Conservation (phyloP, 1,140 invertebrate species). For the Orius insidiosus region DNA sequence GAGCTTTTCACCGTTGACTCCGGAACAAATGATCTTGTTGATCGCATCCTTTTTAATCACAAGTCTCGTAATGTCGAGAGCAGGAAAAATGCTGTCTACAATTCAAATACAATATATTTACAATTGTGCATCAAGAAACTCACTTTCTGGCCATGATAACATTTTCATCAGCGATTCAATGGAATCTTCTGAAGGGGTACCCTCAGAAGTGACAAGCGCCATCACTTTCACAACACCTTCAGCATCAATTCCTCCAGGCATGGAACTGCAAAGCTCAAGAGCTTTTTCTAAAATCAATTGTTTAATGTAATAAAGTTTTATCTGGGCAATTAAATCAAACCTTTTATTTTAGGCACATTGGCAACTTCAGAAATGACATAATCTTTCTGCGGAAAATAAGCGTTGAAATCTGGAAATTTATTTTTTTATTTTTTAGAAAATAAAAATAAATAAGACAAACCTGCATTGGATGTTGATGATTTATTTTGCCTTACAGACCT, state of each 20-base stretch:
- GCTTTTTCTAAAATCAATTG: conserved; percentile 1
- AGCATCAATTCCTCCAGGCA: neutral
- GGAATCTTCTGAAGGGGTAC: neutral
- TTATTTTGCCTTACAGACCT: neutral
- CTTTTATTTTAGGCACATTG: conserved; percentile 1
- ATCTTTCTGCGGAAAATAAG: conserved; percentile 17
- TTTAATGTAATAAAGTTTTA: too few relatives aligned
- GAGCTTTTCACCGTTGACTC: conserved; percentile 20
- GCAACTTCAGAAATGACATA: conserved; percentile 13
- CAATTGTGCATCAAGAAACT: too few relatives aligned
- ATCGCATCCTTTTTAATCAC: conserved; percentile 46
- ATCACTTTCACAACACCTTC: neutral
- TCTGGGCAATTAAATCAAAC: too few relatives aligned
- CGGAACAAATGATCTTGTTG: conserved; percentile 37
- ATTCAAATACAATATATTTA: too few relatives aligned
- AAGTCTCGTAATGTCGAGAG: conserved; percentile 65
- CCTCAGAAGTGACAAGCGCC: neutral
- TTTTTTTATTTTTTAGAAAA: too few relatives aligned
- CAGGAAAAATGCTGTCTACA: conserved; percentile 72
- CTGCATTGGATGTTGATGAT: neutral
- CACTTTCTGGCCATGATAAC: conserved; percentile 56
- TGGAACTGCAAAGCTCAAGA: neutral
- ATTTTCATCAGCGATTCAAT: conserved; percentile 32
- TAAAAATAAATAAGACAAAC: too few relatives aligned
- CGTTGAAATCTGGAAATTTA: neutral